Conservation (phyloP, 2,888 invertebrate species). For the Synergus laeviventris region DNA sequence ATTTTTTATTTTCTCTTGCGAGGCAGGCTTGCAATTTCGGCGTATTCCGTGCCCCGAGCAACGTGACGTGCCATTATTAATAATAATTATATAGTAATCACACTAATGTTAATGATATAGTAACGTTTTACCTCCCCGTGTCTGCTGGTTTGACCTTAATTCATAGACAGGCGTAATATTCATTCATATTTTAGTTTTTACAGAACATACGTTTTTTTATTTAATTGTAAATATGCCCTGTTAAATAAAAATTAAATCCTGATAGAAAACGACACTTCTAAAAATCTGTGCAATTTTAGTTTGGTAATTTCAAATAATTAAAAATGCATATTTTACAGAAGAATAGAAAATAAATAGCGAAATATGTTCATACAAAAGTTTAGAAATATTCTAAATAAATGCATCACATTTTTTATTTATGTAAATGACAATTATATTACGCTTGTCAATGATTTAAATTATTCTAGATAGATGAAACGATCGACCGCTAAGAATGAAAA, state of each 20-base stretch:
- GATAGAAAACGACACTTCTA: background rate
- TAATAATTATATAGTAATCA: constrained; percentile 49
- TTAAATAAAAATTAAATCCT: no score
- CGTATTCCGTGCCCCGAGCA: constrained; percentile 39
- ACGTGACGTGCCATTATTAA: constrained; percentile 51
- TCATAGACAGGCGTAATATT: constrained; percentile 15
- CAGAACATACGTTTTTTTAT: no score
- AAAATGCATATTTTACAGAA: no score
- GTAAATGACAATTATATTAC: background rate
- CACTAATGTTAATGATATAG: constrained; percentile 47
- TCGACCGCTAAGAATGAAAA: constrained; percentile 15
- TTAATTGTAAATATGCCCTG: no score
- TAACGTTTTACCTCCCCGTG: constrained; percentile 44
- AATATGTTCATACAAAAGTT: background rate
- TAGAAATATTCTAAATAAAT: background rate
- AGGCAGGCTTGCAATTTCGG: constrained; percentile 8
- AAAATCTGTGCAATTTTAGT: background rate
- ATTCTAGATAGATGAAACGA: constrained; percentile 5
- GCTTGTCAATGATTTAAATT: constrained; percentile 27
- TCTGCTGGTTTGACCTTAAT: constrained; percentile 42
- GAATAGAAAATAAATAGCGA: no score
- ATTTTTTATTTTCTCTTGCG: background rate
- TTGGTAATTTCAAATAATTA: no score
- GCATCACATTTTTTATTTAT: constrained; percentile 2
- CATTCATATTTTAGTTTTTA: background rate